Evolutionary conservation across 2,113 vertebrate species (phyloP).

Genomic region (Corapipo altera): DNA sequence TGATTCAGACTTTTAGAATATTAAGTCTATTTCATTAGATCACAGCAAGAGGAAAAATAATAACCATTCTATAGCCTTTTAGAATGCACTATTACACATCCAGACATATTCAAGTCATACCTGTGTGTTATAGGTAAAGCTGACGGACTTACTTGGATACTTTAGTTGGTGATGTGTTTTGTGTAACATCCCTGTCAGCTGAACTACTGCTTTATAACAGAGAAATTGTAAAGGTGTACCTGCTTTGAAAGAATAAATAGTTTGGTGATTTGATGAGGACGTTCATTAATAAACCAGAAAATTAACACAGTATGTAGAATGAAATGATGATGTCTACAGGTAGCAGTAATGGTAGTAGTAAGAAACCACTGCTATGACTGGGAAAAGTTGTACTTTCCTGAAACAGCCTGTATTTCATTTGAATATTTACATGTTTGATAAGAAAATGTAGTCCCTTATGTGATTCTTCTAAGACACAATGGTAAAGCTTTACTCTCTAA

Average conservation of each 20-base stretch:
- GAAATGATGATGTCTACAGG: background rate
- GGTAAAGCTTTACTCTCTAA: background rate
- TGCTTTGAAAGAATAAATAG: background rate
- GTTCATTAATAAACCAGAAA: background rate
- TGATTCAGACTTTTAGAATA: background rate
- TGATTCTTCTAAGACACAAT: background rate
- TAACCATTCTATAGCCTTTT: background rate
- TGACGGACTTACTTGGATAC: background rate
- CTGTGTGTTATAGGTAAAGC: background rate
- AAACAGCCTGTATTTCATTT: background rate
- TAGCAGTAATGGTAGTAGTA: background rate
- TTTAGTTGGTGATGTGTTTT: background rate
- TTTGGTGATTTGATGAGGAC: background rate
- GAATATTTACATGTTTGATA: background rate
- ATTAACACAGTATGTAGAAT: background rate
- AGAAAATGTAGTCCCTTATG: background rate
- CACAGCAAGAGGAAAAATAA: background rate
- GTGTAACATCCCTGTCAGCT: background rate
- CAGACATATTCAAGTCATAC: background rate
- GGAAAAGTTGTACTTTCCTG: background rate
- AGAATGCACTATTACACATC: background rate
- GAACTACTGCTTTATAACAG: background rate
- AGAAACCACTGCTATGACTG: background rate
- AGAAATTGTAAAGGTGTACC: background rate
- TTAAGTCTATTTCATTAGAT: background rate